phyloP scores from a whole-genome alignment of 2,113 vertebrate genomes.

The Dicentrarchus labrax region DNA sequence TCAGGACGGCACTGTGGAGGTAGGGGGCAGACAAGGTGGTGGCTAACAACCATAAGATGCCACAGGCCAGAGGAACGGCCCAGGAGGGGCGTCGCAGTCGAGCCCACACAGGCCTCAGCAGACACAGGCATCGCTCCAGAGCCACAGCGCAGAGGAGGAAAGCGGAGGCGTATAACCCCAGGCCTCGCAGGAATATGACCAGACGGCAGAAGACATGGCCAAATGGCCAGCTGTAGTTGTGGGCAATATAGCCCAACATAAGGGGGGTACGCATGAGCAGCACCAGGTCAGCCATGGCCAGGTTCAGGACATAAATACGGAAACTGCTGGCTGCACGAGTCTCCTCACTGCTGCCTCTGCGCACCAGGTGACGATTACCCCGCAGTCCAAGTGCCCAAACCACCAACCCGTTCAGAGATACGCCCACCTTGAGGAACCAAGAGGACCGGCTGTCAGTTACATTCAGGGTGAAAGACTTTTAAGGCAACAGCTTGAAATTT shows the following conservation, averaged over 20 bases:
- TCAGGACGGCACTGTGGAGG: slow-evolving; percentile 50
- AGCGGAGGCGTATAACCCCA: slow-evolving; percentile 82
- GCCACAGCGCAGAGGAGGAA: slow-evolving; percentile 85
- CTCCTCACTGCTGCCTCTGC: slow-evolving; percentile 60
- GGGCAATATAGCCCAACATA: slow-evolving; percentile 78
- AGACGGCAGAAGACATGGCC: slow-evolving; percentile 69
- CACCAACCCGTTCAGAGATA: slow-evolving; percentile 81
- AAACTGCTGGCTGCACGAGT: slow-evolving; percentile 81
- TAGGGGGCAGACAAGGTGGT: slow-evolving; percentile 76
- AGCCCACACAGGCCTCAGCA: slow-evolving; percentile 84
- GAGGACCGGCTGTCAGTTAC: not conserved
- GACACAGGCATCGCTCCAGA: slow-evolving; percentile 84
- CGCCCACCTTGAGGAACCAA: slow-evolving; percentile 71
- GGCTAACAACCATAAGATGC: slow-evolving; percentile 77
- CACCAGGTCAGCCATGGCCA: slow-evolving; percentile 84
- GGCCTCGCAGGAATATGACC: slow-evolving; percentile 79
- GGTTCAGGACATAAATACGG: slow-evolving; percentile 83
- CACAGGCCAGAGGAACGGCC: slow-evolving; percentile 81
- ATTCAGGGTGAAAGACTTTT: not conserved
- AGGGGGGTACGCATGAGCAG: slow-evolving; percentile 81
- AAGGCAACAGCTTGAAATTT: not conserved
- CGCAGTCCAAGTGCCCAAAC: slow-evolving; percentile 81
- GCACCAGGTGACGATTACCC: slow-evolving; percentile 27
- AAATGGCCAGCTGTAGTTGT: slow-evolving; percentile 80
- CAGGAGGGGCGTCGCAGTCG: slow-evolving; percentile 77